A percentile compares a stretch with the other conserved stretches of the same genome.
phyloP scores from a whole-genome alignment of 2,888 invertebrate genomes.

The Pachycephus smyrnensis region DNA sequence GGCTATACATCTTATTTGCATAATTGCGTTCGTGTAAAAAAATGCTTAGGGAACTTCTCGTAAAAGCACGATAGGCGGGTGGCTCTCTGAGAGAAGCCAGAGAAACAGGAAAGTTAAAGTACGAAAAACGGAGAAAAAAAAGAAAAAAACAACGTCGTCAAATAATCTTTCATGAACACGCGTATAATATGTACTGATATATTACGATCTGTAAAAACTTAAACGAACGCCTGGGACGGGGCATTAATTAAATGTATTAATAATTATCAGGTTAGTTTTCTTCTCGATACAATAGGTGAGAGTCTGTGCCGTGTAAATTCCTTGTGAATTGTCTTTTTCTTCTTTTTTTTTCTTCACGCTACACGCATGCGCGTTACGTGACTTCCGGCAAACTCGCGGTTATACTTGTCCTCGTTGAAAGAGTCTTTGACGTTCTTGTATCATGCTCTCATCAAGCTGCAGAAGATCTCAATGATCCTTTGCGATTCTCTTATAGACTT shows the following conservation, averaged over 20 bases:
- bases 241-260: background rate
- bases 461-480: background rate
- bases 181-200: background rate
- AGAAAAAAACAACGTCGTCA: background rate
- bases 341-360: constrained; percentile 11
- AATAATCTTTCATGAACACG: background rate
- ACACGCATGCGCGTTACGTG: constrained; percentile 18
- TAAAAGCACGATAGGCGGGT: background rate
- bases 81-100: background rate
- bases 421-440: too few relatives aligned
- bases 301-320: background rate
- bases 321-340: constrained; percentile 11
- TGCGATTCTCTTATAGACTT: background rate
- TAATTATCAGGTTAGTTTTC: background rate
- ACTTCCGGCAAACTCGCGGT: background rate
- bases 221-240: background rate
- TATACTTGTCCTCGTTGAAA: background rate
- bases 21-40: background rate
- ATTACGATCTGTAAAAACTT: background rate
- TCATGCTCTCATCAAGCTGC: background rate
- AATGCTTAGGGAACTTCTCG: background rate
- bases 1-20: background rate
- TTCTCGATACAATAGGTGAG: background rate
- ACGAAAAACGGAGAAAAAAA: background rate
- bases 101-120: background rate